Conservation (phyloP, 1,140 invertebrate genomes). For the Lineus longissimus region DNA sequence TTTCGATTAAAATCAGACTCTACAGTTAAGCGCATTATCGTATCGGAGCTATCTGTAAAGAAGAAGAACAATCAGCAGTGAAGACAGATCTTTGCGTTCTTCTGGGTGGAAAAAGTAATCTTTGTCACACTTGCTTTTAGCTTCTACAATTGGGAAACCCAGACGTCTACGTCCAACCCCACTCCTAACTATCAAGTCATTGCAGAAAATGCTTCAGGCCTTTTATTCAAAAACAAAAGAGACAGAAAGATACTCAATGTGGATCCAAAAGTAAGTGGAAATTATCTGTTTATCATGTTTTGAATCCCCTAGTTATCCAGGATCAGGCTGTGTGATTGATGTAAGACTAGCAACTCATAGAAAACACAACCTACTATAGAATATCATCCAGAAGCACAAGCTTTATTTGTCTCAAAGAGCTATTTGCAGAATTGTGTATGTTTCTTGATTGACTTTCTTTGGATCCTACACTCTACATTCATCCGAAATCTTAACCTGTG, state of each 20-base stretch:
- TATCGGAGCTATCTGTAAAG: too few relatives aligned
- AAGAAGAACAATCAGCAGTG: too few relatives aligned
- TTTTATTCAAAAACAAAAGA: conserved; percentile 62
- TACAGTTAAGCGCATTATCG: too few relatives aligned
- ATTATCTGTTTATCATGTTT: not conserved
- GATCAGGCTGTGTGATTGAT: not conserved
- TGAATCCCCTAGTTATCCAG: not conserved
- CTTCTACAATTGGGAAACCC: conserved; percentile 68
- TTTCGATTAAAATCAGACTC: too few relatives aligned
- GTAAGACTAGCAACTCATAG: not conserved
- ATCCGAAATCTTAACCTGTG: not conserved
- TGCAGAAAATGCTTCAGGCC: conserved; percentile 62
- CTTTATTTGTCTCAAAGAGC: conserved; percentile 1
- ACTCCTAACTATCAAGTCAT: conserved; percentile 68
- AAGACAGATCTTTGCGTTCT: too few relatives aligned
- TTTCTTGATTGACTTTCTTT: not conserved
- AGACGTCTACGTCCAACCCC: conserved; percentile 62
- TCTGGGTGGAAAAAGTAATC: too few relatives aligned
- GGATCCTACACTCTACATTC: not conserved
- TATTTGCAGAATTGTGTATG: not conserved
- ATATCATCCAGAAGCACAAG: too few relatives aligned
- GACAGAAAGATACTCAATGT: conserved; percentile 56
- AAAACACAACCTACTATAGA: too few relatives aligned
- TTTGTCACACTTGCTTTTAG: conserved; percentile 39
- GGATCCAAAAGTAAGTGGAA: conserved; percentile 49